Conservation (phyloP, 2,797 vertebrate species). For the Gadopsis marmoratus region DNA sequence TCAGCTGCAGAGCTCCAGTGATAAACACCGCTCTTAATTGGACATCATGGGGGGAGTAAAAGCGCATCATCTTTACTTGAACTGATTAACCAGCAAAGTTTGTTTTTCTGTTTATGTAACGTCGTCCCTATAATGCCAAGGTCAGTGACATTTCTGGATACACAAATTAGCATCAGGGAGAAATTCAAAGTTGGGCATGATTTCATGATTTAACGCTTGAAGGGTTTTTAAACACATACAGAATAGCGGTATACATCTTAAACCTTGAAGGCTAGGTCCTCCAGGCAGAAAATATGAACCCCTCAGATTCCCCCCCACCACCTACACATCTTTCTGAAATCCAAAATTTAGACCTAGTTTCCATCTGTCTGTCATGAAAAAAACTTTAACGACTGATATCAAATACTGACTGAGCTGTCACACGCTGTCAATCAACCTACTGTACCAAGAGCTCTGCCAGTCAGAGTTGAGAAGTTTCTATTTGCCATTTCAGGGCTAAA, state of each 20-base stretch:
- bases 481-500: slow-evolving; percentile 64
- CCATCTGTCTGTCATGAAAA: slow-evolving; percentile 51
- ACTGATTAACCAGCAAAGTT: slow-evolving; percentile 79
- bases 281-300: slow-evolving; percentile 53
- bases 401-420: slow-evolving; percentile 70
- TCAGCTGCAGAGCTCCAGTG: slow-evolving; percentile 57
- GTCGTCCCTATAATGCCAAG: slow-evolving; percentile 52
- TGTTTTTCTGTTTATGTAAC: slow-evolving; percentile 67
- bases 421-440: slow-evolving; percentile 66
- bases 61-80: slow-evolving; percentile 70
- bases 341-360: slow-evolving; percentile 63
- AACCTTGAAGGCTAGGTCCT: slow-evolving; percentile 70
- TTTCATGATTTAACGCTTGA: slow-evolving; percentile 55
- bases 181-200: slow-evolving; percentile 50
- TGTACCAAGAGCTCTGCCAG: slow-evolving; percentile 71
- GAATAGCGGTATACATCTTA: slow-evolving; percentile 51
- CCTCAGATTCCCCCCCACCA: slow-evolving; percentile 7
- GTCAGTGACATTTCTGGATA: slow-evolving; percentile 61
- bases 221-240: slow-evolving; percentile 43
- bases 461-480: slow-evolving; percentile 63
- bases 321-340: slow-evolving; percentile 68
- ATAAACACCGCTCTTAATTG: slow-evolving; percentile 81
- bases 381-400: slow-evolving; percentile 62
- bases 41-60: slow-evolving; percentile 75
- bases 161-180: slow-evolving; percentile 68